Conservation (phyloP, 1,140 invertebrate genomes). For the Cardiocondyla obscurior region DNA sequence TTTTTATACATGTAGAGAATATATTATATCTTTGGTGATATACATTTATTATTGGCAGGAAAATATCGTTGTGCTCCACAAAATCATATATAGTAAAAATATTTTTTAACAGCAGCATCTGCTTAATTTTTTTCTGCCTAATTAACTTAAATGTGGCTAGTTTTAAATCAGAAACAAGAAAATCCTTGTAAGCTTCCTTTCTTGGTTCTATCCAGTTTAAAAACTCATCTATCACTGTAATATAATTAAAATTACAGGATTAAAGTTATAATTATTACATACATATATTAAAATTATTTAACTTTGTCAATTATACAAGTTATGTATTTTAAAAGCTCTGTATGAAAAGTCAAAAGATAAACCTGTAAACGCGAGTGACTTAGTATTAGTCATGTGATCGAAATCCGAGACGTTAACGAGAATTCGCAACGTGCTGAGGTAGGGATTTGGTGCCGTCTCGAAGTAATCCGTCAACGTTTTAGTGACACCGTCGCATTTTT, state of each 20-base stretch:
- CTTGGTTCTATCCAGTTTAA: slow-evolving; percentile 81
- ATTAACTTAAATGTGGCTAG: slow-evolving; percentile 86
- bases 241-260: slow-evolving; percentile 21
- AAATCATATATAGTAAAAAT: slow-evolving; percentile 85
- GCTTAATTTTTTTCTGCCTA: slow-evolving; percentile 83
- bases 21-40: background rate
- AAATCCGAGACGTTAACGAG: slow-evolving; percentile 86
- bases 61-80: slow-evolving; percentile 82
- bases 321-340: background rate
- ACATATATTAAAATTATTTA: background rate
- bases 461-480: slow-evolving; percentile 84
- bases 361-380: slow-evolving; percentile 84
- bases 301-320: background rate
- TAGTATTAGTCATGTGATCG: slow-evolving; percentile 84
- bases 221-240: slow-evolving; percentile 86
- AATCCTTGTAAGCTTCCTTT: slow-evolving; percentile 75
- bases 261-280: background rate
- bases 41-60: slow-evolving; percentile 84
- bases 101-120: slow-evolving; percentile 82
- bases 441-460: slow-evolving; percentile 83
- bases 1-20: too few relatives aligned
- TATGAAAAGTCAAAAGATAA: slow-evolving; percentile 34
- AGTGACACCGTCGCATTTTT: slow-evolving; percentile 84
- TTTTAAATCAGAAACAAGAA: slow-evolving; percentile 84
- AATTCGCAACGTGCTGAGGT: slow-evolving; percentile 84